Conservation (phyloP, 2,113 vertebrate species). For the Percopsis transmontana region DNA sequence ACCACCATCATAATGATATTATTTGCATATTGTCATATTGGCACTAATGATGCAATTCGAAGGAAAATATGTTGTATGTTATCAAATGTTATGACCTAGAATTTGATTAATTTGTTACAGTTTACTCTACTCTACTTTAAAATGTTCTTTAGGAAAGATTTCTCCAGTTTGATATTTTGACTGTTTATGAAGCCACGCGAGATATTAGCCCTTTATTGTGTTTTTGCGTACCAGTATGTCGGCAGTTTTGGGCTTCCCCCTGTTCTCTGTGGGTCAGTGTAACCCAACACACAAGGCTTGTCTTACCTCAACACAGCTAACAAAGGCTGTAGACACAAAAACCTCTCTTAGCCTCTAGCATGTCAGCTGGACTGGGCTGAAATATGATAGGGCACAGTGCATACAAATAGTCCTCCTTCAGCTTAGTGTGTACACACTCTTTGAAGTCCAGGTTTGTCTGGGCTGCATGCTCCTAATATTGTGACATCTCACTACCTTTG, state of each 20-base stretch:
- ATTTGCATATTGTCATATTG: no score
- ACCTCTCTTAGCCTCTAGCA: constrained; percentile 62
- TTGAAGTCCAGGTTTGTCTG: constrained; percentile 40
- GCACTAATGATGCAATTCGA: no score
- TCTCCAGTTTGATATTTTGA: no score
- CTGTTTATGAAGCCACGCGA: no score
- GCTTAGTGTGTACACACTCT: constrained; percentile 35
- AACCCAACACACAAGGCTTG: constrained; percentile 72
- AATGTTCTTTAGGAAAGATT: no score
- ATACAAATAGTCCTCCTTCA: constrained; percentile 64
- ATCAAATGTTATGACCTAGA: no score
- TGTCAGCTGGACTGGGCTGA: constrained; percentile 59
- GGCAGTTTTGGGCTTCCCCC: constrained; percentile 51
- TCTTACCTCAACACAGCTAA: constrained; percentile 71
- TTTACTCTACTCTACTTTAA: no score
- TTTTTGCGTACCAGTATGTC: constrained; percentile 20
- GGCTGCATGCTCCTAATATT: constrained; percentile 45
- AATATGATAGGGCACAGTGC: constrained; percentile 64
- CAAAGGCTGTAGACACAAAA: constrained; percentile 71
- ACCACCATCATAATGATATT: no score
- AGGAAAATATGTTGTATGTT: no score
- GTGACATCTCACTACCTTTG: not conserved
- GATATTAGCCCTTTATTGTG: not conserved
- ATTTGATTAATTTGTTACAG: no score
- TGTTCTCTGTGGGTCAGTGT: constrained; percentile 62